Percentiles rank a stretch among this genome's conserved stretches.
Evolutionary conservation across 2,888 invertebrate species (phyloP).

Genomic region (Proisotoma minuta): DNA sequence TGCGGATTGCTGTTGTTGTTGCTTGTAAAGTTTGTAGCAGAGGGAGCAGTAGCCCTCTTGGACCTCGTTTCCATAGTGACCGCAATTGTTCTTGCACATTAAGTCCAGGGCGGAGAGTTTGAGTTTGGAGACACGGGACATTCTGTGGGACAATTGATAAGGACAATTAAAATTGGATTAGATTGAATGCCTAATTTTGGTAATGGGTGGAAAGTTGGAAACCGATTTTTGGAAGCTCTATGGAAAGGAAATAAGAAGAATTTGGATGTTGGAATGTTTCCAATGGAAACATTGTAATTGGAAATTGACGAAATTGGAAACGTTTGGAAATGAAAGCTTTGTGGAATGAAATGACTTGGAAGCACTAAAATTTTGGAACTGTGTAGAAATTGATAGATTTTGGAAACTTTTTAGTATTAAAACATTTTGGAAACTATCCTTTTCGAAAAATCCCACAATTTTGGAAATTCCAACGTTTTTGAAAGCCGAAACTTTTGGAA

Average conservation of each 20-base stretch:
- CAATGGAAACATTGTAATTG: too few relatives aligned
- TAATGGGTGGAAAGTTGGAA: too few relatives aligned
- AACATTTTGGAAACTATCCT: too few relatives aligned
- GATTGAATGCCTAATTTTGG: neutral
- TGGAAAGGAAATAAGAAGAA: neutral
- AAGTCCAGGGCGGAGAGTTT: constrained; percentile 58
- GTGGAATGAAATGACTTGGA: too few relatives aligned
- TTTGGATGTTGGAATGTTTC: neutral
- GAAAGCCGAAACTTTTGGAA: too few relatives aligned
- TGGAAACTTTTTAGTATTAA: too few relatives aligned
- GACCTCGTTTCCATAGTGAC: constrained; percentile 93
- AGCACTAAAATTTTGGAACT: too few relatives aligned
- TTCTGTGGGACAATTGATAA: neutral
- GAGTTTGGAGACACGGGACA: constrained; percentile 27
- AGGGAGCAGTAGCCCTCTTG: constrained; percentile 98
- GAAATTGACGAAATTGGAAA: too few relatives aligned
- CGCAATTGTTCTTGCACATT: constrained; percentile 90
- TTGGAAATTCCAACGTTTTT: too few relatives aligned
- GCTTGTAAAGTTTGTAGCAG: constrained; percentile 80
- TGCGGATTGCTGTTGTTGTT: constrained; percentile 29
- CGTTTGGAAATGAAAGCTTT: too few relatives aligned
- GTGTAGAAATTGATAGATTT: too few relatives aligned
- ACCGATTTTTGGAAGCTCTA: neutral
- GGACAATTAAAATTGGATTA: neutral
- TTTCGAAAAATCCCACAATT: too few relatives aligned